Conservation (phyloP, 2,797 vertebrate genomes). For the Chiropotes sagulatus region DNA sequence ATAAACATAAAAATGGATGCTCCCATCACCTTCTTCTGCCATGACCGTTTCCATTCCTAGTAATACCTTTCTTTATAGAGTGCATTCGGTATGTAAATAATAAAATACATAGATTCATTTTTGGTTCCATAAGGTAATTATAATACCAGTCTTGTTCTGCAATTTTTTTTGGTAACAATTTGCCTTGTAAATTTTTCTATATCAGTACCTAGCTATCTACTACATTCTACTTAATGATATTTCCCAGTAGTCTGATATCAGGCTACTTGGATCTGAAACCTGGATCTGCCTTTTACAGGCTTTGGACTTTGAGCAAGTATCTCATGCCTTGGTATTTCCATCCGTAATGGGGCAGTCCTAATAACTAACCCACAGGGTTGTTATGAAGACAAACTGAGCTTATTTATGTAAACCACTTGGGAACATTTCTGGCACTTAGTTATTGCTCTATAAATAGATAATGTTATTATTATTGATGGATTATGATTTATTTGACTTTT, state of each 20-base stretch:
- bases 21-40: neutral
- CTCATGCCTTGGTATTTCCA: neutral
- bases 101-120: neutral
- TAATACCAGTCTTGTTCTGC: neutral
- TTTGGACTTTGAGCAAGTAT: neutral
- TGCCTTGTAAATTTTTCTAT: neutral
- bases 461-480: neutral
- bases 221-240: neutral
- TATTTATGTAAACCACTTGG: neutral
- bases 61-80: neutral
- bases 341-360: too few relatives aligned
- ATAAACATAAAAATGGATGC: neutral
- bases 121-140: neutral
- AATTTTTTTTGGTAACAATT: neutral
- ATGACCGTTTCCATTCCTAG: neutral
- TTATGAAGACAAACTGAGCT: neutral
- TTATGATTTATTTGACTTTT: neutral
- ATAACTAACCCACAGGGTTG: neutral
- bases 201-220: too few relatives aligned
- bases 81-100: neutral
- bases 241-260: neutral
- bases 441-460: neutral
- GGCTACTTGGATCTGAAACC: neutral
- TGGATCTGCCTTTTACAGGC: neutral
- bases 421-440: neutral